Evolutionary conservation across 2,113 vertebrate genomes (phyloP), one percentile per base, ranked within the genome.

Genomic region (Rhynchomys soricoides): DNA sequence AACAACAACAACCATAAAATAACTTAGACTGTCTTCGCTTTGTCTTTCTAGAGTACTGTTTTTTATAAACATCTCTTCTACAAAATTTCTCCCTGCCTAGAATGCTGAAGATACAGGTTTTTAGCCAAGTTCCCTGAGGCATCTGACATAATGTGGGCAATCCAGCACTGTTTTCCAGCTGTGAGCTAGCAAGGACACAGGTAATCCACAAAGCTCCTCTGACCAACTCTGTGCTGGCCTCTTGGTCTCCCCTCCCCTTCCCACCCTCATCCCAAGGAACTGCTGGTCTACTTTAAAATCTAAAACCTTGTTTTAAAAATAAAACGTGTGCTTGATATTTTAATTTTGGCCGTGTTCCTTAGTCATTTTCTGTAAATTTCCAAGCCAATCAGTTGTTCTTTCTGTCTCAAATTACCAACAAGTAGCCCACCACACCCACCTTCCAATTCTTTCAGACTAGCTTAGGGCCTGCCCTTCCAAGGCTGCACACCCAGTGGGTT

Each of bases 41-140:
- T 93, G 86, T 77, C 68, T 87, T 92, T 68, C 78, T 94, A 92
- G 48, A 88, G 90, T 82, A n/a, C 11, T 89, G 43, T 74, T 71
- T 70, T 79, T 55, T 79, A 68, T 1, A 95, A 93, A 59, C 37
- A 87, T 85, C 48, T 91, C 24, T 81, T 68, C 94, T 43, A 31
- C 71, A 93, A 89, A 91, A 82, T 59, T 70, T 66, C n/a, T 64
- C 71, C 89, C 24, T n/a, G 82, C 94, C 8, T 81, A 92, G 24
- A 75, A 93, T 79, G 62, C 91, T 55, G 13, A 77, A 91, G 21
- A 21, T 40, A 55, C 43, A 86, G 0, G 17, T 81, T 66, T 85
- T 89, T 55, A 88, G 89, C 81, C 45, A 90, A 74, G 15, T 55
- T 64, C 62, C 62, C 5, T 34, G 21, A 94, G 29, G 7, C 29